A percentile compares a stretch with the other conserved stretches of the same genome.
Conservation (phyloP, 2,113 vertebrate species). For the Nymphicus hollandicus region DNA sequence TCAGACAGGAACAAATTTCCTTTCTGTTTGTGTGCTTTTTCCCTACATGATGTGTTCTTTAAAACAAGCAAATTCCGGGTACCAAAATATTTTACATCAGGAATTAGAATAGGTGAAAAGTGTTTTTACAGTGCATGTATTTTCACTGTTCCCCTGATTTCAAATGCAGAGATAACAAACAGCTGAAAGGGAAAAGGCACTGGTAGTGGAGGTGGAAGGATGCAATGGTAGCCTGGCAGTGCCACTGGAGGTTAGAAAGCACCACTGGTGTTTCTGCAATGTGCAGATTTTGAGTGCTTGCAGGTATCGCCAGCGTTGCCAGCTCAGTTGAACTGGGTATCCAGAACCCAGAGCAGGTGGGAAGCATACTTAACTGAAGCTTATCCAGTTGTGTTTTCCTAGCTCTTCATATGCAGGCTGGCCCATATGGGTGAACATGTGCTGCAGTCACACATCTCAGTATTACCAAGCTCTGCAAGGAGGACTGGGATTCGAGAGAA, state of each 20-base stretch:
- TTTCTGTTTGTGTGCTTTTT: not conserved
- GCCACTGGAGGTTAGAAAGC: not conserved
- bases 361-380: not conserved
- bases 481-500: not conserved
- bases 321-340: not conserved
- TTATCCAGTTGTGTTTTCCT: not conserved
- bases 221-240: not conserved
- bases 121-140: not conserved
- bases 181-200: not conserved
- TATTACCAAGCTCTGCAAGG: not conserved
- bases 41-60: not conserved
- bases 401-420: not conserved
- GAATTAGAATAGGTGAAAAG: not conserved
- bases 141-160: not conserved
- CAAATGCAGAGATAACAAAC: not conserved
- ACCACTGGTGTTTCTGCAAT: not conserved
- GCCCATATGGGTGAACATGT: rapidly evolving
- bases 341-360: not conserved
- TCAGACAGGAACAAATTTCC: not conserved
- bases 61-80: not conserved
- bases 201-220: not conserved
- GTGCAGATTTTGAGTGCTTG: not conserved
- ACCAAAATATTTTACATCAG: not conserved
- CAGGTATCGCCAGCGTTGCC: not conserved
- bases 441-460: rapidly evolving